Percentiles rank a stretch among this genome's conserved stretches.
These are phyloP conservation scores for Notamacropus eugenii DNA, from an alignment of 2,797 vertebrate species.

Conservation along the genomic window DNA sequence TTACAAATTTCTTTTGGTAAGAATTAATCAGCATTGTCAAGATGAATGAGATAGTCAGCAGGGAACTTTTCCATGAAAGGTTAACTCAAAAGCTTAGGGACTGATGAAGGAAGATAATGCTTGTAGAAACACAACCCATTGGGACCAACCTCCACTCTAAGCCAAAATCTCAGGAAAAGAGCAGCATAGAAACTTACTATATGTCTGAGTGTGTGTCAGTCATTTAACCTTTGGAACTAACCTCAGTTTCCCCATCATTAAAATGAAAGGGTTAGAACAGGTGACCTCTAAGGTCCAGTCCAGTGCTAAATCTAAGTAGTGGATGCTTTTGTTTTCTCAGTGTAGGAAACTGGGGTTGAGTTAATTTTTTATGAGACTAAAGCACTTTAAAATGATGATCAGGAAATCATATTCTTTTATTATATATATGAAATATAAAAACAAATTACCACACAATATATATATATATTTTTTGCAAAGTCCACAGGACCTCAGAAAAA, in stretches of 20 bases:
- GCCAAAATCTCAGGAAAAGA: background rate
- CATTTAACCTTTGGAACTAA: background rate
- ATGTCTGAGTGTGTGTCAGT: background rate
- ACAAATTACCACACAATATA: slow-evolving; percentile 83
- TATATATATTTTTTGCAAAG: slow-evolving; percentile 79
- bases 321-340: slow-evolving; percentile 31
- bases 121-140: slow-evolving; percentile 4
- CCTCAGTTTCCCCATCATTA: background rate
- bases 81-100: background rate
- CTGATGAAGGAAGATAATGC: slow-evolving; percentile 7
- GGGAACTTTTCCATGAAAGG: background rate
- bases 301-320: background rate
- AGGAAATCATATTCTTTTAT: slow-evolving; percentile 85
- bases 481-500: slow-evolving; percentile 86
- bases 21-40: background rate
- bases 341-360: slow-evolving; percentile 54
- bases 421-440: slow-evolving; percentile 86
- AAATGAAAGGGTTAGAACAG: slow-evolving; percentile 5
- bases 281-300: background rate
- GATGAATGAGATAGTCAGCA: background rate
- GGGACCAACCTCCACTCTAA: background rate
- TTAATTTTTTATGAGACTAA: slow-evolving; percentile 43
- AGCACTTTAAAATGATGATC: slow-evolving; percentile 43
- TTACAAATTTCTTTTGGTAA: slow-evolving; percentile 19
- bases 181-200: background rate